phyloP scores from a whole-genome alignment of 2,888 invertebrate species.

The Laspeyria flexula region DNA sequence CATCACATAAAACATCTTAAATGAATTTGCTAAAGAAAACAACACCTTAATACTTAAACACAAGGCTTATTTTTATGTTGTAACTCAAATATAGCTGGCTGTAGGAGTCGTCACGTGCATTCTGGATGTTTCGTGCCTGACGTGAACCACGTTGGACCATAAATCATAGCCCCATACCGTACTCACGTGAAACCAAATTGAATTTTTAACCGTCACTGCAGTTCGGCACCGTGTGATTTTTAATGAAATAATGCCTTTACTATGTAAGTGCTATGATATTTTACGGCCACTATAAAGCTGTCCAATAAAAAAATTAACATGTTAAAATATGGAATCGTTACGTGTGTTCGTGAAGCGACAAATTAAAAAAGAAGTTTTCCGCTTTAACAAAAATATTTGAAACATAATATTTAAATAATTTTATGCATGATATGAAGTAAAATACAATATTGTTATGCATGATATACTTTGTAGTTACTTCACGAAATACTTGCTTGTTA shows the following conservation, averaged over 20 bases:
- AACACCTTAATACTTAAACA: fast-evolving
- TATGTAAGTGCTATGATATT: not conserved
- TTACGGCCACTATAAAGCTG: not conserved
- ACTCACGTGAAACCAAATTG: constrained; percentile 35
- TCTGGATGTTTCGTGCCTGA: constrained; percentile 30
- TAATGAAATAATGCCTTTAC: constrained; percentile 6
- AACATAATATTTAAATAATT: no score
- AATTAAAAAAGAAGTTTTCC: no score
- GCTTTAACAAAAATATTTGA: no score
- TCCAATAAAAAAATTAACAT: not conserved
- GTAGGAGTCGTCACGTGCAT: constrained; percentile 31
- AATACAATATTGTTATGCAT: no score
- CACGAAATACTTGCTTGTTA: no score
- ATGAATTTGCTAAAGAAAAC: not conserved
- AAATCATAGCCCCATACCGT: constrained; percentile 31
- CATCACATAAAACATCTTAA: not conserved
- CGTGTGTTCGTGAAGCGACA: not conserved
- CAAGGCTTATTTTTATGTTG: not conserved
- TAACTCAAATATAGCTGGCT: constrained; percentile 6
- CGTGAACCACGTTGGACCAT: constrained; percentile 23
- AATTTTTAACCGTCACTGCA: constrained; percentile 34
- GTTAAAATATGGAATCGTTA: not conserved
- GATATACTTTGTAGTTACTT: no score
- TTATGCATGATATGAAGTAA: no score
- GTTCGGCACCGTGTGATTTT: constrained; percentile 14